Evolutionary conservation across 2,797 vertebrate genomes (phyloP), one percentile per base, ranked within the genome.

Genomic region (Aplochiton taeniatus): DNA sequence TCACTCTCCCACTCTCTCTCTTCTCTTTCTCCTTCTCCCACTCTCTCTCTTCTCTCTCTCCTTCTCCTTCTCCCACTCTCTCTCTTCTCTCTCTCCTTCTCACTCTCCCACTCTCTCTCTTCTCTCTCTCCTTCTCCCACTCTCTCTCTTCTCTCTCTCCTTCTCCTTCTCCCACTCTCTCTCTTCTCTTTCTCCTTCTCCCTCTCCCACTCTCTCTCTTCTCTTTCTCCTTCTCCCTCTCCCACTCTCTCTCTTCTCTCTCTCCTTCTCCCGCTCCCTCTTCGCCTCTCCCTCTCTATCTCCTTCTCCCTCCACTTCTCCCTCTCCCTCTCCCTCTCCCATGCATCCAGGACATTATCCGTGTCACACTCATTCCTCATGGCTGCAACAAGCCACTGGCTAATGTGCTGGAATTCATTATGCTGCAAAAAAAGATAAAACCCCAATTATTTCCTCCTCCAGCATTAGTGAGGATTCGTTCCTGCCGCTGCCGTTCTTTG

Each of bases 311-410:
- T 16, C 14, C 12, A 65, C 76, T 61, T 81, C 73, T 12, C 73
- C 79, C 80, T 18, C 52, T 77, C 80, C 66, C 68, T 78, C 75
- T 76, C 65, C 65, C 46, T 67, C 67, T 68, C 72, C 70, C 0
- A 81, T 80, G 84, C 83, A 87, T 88, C 81, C 76, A 77, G 72
- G 79, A 77, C 74, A 92, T 92, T 92, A 89, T 83, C 82, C 77
- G 66, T 73, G 64, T 63, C 80, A 83, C 75, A 85, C 87, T 78
- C 44, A 76, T 83, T 85, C 76, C 80, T 86, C 72, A 73, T 49
- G 72, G 78, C 80, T 44, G 74, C 54, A 57, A 2, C 31, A 31
- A 31, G 31, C 31, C 68, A 84, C 61, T 16, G 53, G 69, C 73
- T 77, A 86, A 85, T 82, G 83, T 81, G 66, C 64, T 20, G 81